Evolutionary conservation across 2,888 invertebrate genomes (phyloP).

Genomic region (Drosophila nr. medialis): DNA sequence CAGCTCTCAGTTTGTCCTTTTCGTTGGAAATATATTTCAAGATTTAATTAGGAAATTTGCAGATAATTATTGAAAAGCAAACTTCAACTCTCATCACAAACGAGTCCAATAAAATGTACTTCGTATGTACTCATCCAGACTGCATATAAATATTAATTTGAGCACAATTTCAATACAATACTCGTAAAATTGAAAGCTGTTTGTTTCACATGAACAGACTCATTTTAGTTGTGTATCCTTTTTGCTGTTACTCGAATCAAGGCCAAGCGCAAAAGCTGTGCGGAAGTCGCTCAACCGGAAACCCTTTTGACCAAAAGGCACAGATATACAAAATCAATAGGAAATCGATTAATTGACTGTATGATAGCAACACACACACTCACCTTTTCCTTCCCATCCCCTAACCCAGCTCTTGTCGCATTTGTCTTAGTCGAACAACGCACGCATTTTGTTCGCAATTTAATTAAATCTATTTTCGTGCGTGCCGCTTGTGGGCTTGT

Average conservation of each 20-base stretch:
- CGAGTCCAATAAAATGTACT: not conserved
- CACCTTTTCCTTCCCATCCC: not conserved
- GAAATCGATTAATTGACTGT: conserved; percentile 72
- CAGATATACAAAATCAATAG: conserved; percentile 53
- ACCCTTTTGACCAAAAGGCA: conserved; percentile 50
- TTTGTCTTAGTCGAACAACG: conserved; percentile 7
- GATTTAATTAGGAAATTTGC: not conserved
- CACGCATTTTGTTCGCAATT: conserved; percentile 74
- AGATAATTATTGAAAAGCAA: not conserved
- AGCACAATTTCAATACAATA: not conserved
- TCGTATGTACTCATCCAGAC: not conserved
- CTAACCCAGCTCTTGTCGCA: not conserved
- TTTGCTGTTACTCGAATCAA: conserved; percentile 8
- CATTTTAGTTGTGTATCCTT: not conserved
- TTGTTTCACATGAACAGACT: conserved; percentile 11
- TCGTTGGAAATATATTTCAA: not conserved
- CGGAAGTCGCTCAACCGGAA: conserved; percentile 60
- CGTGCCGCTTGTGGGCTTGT: conserved; percentile 72
- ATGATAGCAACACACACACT: conserved; percentile 25
- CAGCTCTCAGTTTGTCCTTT: not conserved
- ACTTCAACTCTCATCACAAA: not conserved
- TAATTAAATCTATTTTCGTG: conserved; percentile 78
- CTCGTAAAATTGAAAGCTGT: conserved; percentile 6
- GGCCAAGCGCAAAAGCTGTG: conserved; percentile 34
- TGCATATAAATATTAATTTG: conserved; percentile 4